Conservation (phyloP, 2,797 vertebrate genomes). For the Enteromius radiatus region DNA sequence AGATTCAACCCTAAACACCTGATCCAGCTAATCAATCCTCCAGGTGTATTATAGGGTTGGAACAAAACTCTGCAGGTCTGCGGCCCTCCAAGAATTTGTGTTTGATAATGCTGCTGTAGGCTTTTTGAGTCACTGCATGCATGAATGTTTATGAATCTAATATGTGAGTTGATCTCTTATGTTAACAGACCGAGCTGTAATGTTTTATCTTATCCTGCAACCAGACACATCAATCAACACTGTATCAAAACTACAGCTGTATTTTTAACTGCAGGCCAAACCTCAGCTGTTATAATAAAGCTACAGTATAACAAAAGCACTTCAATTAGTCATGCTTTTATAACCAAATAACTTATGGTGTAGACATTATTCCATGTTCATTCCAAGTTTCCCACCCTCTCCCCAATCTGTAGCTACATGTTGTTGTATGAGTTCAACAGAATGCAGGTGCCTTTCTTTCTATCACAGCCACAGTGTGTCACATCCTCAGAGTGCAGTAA, state of each 20-base stretch:
- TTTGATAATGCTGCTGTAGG: too few species aligned
- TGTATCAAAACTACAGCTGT: not conserved
- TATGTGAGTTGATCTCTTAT: not conserved
- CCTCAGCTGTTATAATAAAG: not conserved
- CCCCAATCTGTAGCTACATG: not conserved
- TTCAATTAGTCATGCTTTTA: constrained; percentile 13
- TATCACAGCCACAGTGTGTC: constrained; percentile 35
- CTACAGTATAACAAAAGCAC: not conserved
- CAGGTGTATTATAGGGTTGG: too few species aligned
- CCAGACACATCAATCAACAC: not conserved
- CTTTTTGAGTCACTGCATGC: too few species aligned
- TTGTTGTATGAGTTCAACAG: not conserved
- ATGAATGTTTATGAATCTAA: too few species aligned
- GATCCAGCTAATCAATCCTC: too few species aligned
- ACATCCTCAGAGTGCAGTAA: constrained; percentile 48
- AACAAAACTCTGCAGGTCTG: too few species aligned
- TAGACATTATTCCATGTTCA: not conserved
- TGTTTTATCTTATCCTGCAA: constrained; percentile 1
- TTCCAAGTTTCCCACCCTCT: constrained; percentile 4
- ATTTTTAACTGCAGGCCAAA: not conserved
- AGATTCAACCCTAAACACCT: too few species aligned
- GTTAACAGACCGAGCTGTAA: not conserved
- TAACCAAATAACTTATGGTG: not conserved
- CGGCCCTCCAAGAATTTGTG: too few species aligned
- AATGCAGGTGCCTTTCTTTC: constrained; percentile 36